These are phyloP conservation scores for Acrocephalus arundinaceus DNA, from an alignment of 2,113 vertebrate genomes.

Conservation along the genomic window DNA sequence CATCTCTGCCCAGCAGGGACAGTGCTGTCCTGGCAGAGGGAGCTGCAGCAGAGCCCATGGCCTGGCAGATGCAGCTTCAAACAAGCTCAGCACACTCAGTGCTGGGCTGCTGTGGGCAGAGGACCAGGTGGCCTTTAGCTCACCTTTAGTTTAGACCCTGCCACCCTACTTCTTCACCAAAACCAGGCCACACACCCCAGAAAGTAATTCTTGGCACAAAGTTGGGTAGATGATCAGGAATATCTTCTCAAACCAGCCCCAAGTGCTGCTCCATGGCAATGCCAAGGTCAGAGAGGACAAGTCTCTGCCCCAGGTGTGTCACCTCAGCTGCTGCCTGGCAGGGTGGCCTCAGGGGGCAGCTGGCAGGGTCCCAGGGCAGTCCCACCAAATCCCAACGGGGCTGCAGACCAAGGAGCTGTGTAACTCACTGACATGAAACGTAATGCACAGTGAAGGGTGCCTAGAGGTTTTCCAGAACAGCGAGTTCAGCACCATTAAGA, in stretches of 20 bases:
- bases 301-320: neutral
- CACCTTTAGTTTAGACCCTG: neutral
- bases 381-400: neutral
- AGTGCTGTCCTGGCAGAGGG: neutral
- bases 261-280: fast-evolving
- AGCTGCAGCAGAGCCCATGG: fast-evolving
- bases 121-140: neutral
- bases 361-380: neutral
- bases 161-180: neutral
- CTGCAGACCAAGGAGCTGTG: neutral
- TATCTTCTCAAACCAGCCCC: neutral
- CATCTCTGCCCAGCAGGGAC: fast-evolving
- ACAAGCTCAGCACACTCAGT: fast-evolving
- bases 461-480: constrained; percentile 39
- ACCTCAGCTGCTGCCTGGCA: neutral
- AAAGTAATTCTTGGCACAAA: neutral
- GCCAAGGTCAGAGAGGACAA: neutral
- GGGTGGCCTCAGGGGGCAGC: neutral
- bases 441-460: constrained; percentile 29
- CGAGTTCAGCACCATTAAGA: neutral
- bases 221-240: neutral
- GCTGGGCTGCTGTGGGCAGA: neutral
- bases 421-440: neutral
- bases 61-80: neutral
- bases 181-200: fast-evolving